Evolutionary conservation across 2,113 vertebrate genomes (phyloP), one percentile per base, ranked within the genome.

Genomic region (Circaetus gallicus): DNA sequence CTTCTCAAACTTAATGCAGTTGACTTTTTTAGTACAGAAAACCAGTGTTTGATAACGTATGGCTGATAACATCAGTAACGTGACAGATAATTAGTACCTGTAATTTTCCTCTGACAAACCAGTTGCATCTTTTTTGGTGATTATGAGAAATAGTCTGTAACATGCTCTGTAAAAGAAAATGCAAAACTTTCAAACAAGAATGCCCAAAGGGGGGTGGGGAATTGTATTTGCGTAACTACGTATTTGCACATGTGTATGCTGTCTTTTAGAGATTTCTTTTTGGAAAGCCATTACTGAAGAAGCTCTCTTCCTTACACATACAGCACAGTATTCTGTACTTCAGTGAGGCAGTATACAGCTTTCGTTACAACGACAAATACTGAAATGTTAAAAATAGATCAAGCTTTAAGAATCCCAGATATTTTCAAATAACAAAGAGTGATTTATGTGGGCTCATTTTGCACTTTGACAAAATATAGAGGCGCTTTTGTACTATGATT

Each of bases 361-460:
- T 96, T 92, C 59, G 5, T 59, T 61, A 85, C 72, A 49, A 83
- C 6, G 52, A 76, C 97, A 94, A 96, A 95, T 95, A 93, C 97
- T 94, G 95, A 96, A 81, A 83, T 87, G 97, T 97, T 98, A 98
- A 98, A 99, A 98, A 99, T 98, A 99, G 98, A 98, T 97, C 96
- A 92, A 89, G 97, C 98, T 97, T 95, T 98, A 98, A 98, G 98
- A 99, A 99, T 99, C 97, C 93, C 97, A 98, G 98, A 98, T 98
- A 99, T 99, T 98, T 98, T 98, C 98, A 97, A 98, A 98, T 98
- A 98, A 99, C 98, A 99, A 99, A 98, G 98, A 94, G 94, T 97
- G 98, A 97, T 98, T 98, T 98, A 98, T 99, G 95, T 94, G 86
- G 96, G 94, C 94, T 97, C 96, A 28, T 97, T 98, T 93, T 98